A percentile compares a stretch with the other conserved stretches of the same genome.
Conservation (phyloP, 2,797 vertebrate species). For the Hippopotamyrus pictus region DNA sequence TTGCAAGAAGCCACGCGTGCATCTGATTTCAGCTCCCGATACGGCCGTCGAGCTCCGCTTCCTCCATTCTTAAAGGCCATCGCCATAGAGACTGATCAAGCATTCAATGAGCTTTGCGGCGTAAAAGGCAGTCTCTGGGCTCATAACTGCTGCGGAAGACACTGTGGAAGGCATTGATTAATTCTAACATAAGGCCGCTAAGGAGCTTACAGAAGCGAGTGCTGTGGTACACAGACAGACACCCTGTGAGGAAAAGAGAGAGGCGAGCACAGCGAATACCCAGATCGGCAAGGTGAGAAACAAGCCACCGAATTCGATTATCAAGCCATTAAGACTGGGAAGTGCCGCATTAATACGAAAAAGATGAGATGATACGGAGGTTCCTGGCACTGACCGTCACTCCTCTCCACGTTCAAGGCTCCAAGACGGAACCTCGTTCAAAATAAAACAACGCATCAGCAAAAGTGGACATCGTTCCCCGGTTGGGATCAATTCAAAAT, state of each 20-base stretch:
- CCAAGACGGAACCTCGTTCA: slow-evolving; percentile 17
- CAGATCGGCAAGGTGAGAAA: slow-evolving; percentile 52
- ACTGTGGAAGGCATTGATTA: slow-evolving; percentile 2
- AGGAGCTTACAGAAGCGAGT: background rate
- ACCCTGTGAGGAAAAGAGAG: slow-evolving; percentile 28
- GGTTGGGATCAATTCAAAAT: slow-evolving; percentile 26
- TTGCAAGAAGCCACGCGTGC: background rate
- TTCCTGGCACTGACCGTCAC: background rate
- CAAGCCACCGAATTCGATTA: slow-evolving; percentile 60
- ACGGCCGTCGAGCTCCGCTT: background rate
- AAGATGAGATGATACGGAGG: slow-evolving; percentile 33
- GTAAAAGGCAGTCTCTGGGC: slow-evolving; percentile 11
- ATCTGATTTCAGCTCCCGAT: slow-evolving; percentile 12
- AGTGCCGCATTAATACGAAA: slow-evolving; percentile 59
- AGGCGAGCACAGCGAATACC: slow-evolving; percentile 48
- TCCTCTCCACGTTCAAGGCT: slow-evolving; percentile 30
- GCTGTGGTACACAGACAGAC: slow-evolving; percentile 21
- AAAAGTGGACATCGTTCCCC: slow-evolving; percentile 28
- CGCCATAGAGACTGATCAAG: slow-evolving; percentile 25
- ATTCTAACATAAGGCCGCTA: slow-evolving; percentile 9
- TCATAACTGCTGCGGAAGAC: background rate
- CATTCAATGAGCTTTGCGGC: slow-evolving; percentile 8
- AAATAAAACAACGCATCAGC: slow-evolving; percentile 24
- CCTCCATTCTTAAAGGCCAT: slow-evolving; percentile 17
- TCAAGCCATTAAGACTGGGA: slow-evolving; percentile 77